Percentiles rank a stretch among this genome's conserved stretches.
Evolutionary conservation across 2,888 invertebrate genomes (phyloP).

Genomic region (Odontocolon sp.): DNA sequence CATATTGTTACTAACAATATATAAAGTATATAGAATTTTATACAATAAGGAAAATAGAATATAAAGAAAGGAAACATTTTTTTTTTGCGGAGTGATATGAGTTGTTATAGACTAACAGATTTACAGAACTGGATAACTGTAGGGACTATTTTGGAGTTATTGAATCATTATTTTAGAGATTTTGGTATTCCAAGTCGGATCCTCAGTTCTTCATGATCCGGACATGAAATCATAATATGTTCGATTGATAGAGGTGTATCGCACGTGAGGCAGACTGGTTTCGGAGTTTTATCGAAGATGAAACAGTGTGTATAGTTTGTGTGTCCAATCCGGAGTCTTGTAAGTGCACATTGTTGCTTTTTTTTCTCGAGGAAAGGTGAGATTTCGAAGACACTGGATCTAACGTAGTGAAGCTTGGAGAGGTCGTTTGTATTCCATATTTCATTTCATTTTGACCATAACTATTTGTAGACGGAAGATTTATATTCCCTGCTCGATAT

Average conservation of each 20-base stretch:
- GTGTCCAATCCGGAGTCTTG: constrained; percentile 6
- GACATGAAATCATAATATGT: neutral
- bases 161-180: neutral
- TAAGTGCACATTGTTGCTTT: neutral
- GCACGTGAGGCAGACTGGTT: neutral
- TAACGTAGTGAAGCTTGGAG: neutral
- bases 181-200: neutral
- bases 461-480: neutral
- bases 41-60: too few relatives aligned
- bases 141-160: neutral
- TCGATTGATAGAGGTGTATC: neutral
- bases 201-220: neutral
- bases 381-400: neutral
- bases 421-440: neutral
- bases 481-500: neutral
- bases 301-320: neutral
- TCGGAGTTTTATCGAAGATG: neutral
- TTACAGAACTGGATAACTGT: neutral
- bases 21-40: too few relatives aligned
- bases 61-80: too few relatives aligned
- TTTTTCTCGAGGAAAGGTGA: neutral
- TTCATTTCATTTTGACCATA: neutral
- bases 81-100: too few relatives aligned
- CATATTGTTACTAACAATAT: too few relatives aligned
- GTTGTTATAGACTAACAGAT: neutral